phyloP scores from a whole-genome alignment of 2,888 invertebrate species.

The Morpho helenor region DNA sequence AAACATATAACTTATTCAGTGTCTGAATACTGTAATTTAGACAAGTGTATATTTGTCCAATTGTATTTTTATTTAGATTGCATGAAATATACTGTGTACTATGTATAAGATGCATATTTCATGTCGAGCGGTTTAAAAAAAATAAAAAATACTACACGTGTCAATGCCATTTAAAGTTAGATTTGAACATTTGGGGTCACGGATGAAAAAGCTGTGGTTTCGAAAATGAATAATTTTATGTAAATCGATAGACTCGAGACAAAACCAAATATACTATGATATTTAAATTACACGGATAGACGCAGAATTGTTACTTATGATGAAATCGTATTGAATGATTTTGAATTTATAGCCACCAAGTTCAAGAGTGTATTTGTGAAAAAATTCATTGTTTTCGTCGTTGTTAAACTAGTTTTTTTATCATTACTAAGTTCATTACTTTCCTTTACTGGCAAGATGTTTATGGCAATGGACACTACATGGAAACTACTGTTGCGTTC shows the following conservation, averaged over 20 bases:
- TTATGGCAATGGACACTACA: background rate
- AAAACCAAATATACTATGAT: too few relatives aligned
- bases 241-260: too few relatives aligned
- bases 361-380: too few relatives aligned
- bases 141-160: conserved; percentile 36
- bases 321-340: too few relatives aligned
- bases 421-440: too few relatives aligned
- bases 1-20: conserved; percentile 22
- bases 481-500: background rate
- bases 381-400: too few relatives aligned
- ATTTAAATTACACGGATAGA: too few relatives aligned
- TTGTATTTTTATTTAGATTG: conserved; percentile 42
- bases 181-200: conserved; percentile 7
- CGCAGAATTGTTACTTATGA: too few relatives aligned
- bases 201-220: background rate
- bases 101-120: conserved; percentile 31
- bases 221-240: background rate
- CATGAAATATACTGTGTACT: too few relatives aligned
- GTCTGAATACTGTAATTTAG: conserved; percentile 26
- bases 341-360: too few relatives aligned
- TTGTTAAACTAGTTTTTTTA: too few relatives aligned
- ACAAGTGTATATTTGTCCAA: conserved; percentile 32
- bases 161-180: conserved; percentile 32
- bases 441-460: too few relatives aligned
- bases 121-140: conserved; percentile 30